Base-by-base conservation (phyloP, 37 sponge, comb jelly and placozoan genomes). In the Hexactinellida sp. region DNA sequence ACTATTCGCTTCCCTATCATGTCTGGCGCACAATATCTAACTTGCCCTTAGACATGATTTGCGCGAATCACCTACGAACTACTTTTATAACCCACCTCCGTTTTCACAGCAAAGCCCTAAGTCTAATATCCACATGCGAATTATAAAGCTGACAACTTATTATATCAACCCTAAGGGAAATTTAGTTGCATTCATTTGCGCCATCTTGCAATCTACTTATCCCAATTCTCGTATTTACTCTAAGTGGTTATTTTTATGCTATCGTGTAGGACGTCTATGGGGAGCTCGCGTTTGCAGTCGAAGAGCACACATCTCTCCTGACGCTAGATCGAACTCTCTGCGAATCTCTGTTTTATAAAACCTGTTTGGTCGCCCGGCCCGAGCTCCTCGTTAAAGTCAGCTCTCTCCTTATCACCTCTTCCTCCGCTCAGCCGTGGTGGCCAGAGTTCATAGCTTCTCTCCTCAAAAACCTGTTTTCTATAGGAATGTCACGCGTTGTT, bases 401-500 rank as follows among this genome's bases (percentile, higher is more conserved):
- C 34, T 63, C 76, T 28, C 76, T 63, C 3, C 76, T 63, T 3
- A 63, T 63, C 76, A 63, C 76, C 3, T 25, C 76, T 28, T 63
- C 76, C 21, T 63, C 76, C 13, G 25, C 76, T 10, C 76, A 63
- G 76, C 76, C 21, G 19, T 63, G 76, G 76, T 63, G 76, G 76
- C 76, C 76, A 32, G 76, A 63, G 76, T 63, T 63, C 76, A 63
- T 63, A 10, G 76, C 76, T 23, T 7, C 19, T 28, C 30, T 63
- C 28, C 76, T 63, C 5, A 63, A 63, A n/a, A 63, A 63, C 76
- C 30, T 63, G 76, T 63, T 63, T 23, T 63, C 76, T 10, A 63
- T 63, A 7, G 76, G 76, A 63, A 63, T 63, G 76, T 63, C 76
- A 5, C 76, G 76, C 30, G 76, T 63, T 7, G 76, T 63, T 63